phyloP scores from a whole-genome alignment of 2,797 vertebrate genomes.

The Sphaeramia orbicularis region DNA sequence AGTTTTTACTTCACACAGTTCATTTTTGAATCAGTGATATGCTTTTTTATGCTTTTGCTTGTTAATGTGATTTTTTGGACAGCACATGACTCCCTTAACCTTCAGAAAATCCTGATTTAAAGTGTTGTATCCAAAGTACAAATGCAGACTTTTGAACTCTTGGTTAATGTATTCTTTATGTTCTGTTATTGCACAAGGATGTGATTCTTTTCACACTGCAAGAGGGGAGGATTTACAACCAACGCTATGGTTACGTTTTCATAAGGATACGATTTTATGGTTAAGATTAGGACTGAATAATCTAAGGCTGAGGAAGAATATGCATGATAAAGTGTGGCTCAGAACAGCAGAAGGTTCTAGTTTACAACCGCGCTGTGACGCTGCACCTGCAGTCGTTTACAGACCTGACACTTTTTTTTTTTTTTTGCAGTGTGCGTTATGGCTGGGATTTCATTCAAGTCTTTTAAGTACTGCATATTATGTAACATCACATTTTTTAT shows the following conservation, averaged over 20 bases:
- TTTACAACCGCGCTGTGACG: not conserved
- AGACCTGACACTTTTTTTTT: slow-evolving; percentile 8
- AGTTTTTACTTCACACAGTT: slow-evolving; percentile 31
- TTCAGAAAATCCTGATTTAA: slow-evolving; percentile 32
- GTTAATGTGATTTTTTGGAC: not conserved
- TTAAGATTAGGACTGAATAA: not conserved
- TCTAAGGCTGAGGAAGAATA: not conserved
- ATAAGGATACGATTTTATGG: slow-evolving; percentile 6
- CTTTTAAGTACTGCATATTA: slow-evolving; percentile 17
- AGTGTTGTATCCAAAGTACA: slow-evolving; percentile 30
- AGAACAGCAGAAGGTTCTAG: slow-evolving; percentile 1
- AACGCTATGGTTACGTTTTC: slow-evolving; percentile 11
- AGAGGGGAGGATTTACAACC: slow-evolving; percentile 13
- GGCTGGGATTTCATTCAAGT: slow-evolving; percentile 11
- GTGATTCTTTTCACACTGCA: not conserved
- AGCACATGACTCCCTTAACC: not conserved
- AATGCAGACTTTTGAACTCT: slow-evolving; percentile 45
- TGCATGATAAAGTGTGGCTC: slow-evolving; percentile 7
- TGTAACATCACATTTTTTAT: slow-evolving; percentile 27
- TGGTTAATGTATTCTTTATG: slow-evolving; percentile 35
- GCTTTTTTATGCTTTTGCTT: too few species aligned
- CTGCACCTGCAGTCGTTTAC: slow-evolving; percentile 34
- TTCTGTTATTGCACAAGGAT: slow-evolving; percentile 31
- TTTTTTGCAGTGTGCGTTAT: not conserved
- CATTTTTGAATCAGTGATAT: slow-evolving; percentile 13